These are phyloP conservation scores for Agonum fuliginosum DNA, from an alignment of 2,888 invertebrate species.

Conservation along the genomic window DNA sequence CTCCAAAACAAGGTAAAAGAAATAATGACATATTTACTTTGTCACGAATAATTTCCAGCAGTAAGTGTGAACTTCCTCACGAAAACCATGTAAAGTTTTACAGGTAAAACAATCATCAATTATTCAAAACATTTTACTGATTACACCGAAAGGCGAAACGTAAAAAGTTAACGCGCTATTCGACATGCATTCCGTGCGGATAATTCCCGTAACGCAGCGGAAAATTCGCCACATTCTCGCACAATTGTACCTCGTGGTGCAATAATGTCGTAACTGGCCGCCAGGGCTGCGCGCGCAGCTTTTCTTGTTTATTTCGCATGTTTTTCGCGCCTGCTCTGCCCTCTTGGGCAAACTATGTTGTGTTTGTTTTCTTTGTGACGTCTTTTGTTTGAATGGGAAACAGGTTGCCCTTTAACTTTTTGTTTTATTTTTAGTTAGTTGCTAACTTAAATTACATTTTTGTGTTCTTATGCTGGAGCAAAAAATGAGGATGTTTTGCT, in stretches of 20 bases:
- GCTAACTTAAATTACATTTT: constrained; percentile 31
- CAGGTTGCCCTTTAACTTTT: constrained; percentile 46
- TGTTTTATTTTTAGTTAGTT: constrained; percentile 31
- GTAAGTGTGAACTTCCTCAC: constrained; percentile 8
- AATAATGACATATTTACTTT: background rate
- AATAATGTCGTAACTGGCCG: constrained; percentile 16
- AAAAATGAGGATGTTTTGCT: too few relatives aligned
- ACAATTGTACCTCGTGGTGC: background rate
- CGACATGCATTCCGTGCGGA: constrained; percentile 49
- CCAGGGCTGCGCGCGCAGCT: constrained; percentile 4
- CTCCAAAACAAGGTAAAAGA: too few relatives aligned
- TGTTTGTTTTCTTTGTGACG: constrained; percentile 23
- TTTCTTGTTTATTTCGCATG: constrained; percentile 26
- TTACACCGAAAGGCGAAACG: constrained; percentile 3
- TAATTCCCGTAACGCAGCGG: constrained; percentile 9
- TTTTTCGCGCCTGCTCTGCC: constrained; percentile 22
- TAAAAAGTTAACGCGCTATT: constrained; percentile 5
- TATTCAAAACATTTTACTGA: constrained; percentile 32
- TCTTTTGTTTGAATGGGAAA: constrained; percentile 43
- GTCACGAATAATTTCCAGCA: background rate
- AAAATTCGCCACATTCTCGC: background rate
- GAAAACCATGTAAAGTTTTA: constrained; percentile 29
- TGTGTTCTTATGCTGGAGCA: constrained; percentile 24
- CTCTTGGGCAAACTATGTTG: constrained; percentile 13
- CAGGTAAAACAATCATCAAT: constrained; percentile 16